Base-by-base conservation (phyloP, 2,797 vertebrate genomes). In the Ptychobarbus kaznakovi region DNA sequence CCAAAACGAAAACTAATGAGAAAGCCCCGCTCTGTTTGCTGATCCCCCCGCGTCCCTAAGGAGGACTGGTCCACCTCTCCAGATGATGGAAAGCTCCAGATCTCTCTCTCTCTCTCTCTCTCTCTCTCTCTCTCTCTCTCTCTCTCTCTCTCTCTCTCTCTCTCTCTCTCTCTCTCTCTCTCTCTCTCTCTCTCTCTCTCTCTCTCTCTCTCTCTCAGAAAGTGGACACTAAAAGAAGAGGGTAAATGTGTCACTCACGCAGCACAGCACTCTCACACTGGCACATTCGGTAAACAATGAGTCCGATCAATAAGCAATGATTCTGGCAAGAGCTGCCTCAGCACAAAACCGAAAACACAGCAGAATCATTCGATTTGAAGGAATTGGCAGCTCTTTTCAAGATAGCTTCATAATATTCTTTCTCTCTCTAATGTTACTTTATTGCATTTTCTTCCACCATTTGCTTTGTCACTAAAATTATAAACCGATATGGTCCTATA, bases 261-360 rank as follows among this genome's bases (percentile, higher is more conserved):
- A 9, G 63, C 9, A 5, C 53, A 73, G 84, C 78, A 66, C 56
- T 38, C 79, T 82, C 58, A 72, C 22, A n/a, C 68, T 70, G 82
- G 61, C 68, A 81, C 80, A 80, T 85, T 85, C 46, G 25, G 82
- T 78, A 85, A 86, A 88, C 76, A 87, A 79, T 74, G 70, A 13
- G 66, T 72, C 73, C 61, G 80, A 85, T 90, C 88, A 74, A 90
- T 89, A 74, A 51, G 4, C 38, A 89, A 58, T 58, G 51, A 87
- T 86, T 83, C 75, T 85, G 86, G 76, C 84, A 72, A 77, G 44
- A 15, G 79, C 87, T 87, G 80, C 74, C 81, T 89, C 87, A 85
- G 88, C 88, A 86, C 58, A 87, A 88, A 84, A 84, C 9, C 1
- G 40, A 87, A 80, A 86, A 78, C 56, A 18, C 56, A 80, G 84